Evolutionary conservation across 2,888 invertebrate species (phyloP), one percentile per base, ranked within the genome.

Genomic region (Drosophila prolongata): DNA sequence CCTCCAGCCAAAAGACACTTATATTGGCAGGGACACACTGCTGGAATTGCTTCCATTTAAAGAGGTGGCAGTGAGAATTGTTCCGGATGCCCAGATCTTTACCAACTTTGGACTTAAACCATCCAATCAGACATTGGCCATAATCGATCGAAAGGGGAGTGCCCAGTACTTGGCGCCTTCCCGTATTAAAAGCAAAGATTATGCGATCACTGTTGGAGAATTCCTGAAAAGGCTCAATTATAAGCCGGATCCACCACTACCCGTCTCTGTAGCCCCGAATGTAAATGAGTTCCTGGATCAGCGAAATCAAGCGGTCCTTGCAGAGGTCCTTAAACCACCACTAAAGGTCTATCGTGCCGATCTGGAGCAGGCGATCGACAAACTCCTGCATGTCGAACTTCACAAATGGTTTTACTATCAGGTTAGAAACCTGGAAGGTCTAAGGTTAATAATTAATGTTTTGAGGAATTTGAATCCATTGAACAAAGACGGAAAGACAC

Each of bases 341-440:
- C 59, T 44, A 0, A 59, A 57, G 27, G 53, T 76, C 2, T 83
- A 77, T 43, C 80, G 76, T 0, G 88, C 88, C 1, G 82, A 83
- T 94, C 65, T 98, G 95, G 94, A 98, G 96, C 92, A 93, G 93
- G 37, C 93, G 97, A 57, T 97, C 96, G 0, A 93, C 93, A 16
- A 94, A 95, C 88, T 92, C 94, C 43, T 87, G 90, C 56, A 91
- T 92, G 57, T 82, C 0, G 82, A 83, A 16, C 30, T 83, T 13
- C 79, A 83, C 16, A 88, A 86, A 52, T 66, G 47, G 46, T 35
- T 46, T 0, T 0, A 47, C 1, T 66, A 77, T 2, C 40, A 49
- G 13, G 73, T 62, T 1, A 62, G 57, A 0, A 77, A 54, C 24
- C 24, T 77, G 43, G 16, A 53, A 24, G 75, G 77, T 2, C 1